These are phyloP conservation scores for Heteromurus nitidus DNA, from an alignment of 2,888 invertebrate species.

Conservation along the genomic window DNA sequence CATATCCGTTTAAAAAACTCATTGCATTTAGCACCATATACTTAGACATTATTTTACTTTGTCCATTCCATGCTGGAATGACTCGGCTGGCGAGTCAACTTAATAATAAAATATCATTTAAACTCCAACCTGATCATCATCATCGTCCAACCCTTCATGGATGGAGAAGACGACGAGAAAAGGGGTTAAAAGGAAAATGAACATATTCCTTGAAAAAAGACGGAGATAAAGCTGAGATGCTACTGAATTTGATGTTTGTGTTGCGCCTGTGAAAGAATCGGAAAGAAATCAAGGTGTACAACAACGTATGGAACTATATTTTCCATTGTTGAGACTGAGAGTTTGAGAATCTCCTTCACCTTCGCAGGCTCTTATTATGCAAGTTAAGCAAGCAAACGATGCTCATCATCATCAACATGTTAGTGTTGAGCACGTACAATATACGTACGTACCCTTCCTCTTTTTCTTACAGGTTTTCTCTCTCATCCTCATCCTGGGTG, in stretches of 20 bases:
- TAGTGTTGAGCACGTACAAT: neutral
- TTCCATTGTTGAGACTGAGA: conserved; percentile 38
- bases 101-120: conserved; percentile 14
- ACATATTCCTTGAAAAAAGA: conserved; percentile 23
- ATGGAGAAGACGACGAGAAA: conserved; percentile 36
- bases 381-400: conserved; percentile 14
- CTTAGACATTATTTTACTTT: conserved; percentile 31
- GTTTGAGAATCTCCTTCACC: no score
- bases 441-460: conserved; percentile 31
- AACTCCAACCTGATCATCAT: conserved; percentile 17
- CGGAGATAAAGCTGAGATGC: conserved; percentile 31
- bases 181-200: conserved; percentile 58
- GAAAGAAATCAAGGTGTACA: neutral
- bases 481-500: conserved; percentile 29
- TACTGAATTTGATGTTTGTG: conserved; percentile 27
- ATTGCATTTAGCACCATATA: conserved; percentile 31
- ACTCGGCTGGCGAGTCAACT: conserved; percentile 32
- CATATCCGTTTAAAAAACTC: conserved; percentile 20
- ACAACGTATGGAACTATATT: conserved; percentile 24
- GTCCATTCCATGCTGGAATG: conserved; percentile 42
- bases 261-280: neutral
- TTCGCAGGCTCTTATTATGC: conserved; percentile 26
- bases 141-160: conserved; percentile 32
- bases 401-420: conserved; percentile 1
- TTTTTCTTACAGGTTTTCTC: neutral